Evolutionary conservation across 1,140 invertebrate species (phyloP).

Genomic region (Harpegnathos saltator): DNA sequence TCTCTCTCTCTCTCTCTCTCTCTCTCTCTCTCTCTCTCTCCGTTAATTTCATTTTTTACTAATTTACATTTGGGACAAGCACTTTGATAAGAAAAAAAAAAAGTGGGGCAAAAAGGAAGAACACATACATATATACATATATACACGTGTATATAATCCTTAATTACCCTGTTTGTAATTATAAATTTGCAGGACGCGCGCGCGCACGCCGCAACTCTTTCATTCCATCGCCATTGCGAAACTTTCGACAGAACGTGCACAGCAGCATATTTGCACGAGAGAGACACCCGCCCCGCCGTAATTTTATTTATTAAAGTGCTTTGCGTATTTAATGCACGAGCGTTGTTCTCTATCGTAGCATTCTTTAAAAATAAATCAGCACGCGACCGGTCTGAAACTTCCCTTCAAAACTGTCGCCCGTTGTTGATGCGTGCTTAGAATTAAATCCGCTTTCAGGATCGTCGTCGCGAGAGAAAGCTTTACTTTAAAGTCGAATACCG

Average conservation of each 20-base stretch:
- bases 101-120: no score
- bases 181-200: neutral
- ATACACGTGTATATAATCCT: neutral
- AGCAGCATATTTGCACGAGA: neutral
- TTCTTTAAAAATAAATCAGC: constrained; percentile 18
- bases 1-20: no score
- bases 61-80: constrained; percentile 6
- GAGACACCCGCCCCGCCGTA: neutral
- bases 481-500: constrained; percentile 38
- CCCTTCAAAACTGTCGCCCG: constrained; percentile 9
- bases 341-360: neutral
- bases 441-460: constrained; percentile 46
- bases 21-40: no score
- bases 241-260: neutral
- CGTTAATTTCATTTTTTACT: neutral
- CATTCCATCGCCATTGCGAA: neutral
- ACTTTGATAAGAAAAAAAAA: neutral
- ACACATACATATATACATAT: no score
- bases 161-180: constrained; percentile 14
- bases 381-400: neutral
- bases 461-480: constrained; percentile 32
- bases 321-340: constrained; percentile 8
- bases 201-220: constrained; percentile 1
- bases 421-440: constrained; percentile 45
- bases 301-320: constrained; percentile 14